A percentile compares a stretch with the other conserved stretches of the same genome.
Conservation (phyloP, 1,140 invertebrate species). For the Forficula auricularia region DNA sequence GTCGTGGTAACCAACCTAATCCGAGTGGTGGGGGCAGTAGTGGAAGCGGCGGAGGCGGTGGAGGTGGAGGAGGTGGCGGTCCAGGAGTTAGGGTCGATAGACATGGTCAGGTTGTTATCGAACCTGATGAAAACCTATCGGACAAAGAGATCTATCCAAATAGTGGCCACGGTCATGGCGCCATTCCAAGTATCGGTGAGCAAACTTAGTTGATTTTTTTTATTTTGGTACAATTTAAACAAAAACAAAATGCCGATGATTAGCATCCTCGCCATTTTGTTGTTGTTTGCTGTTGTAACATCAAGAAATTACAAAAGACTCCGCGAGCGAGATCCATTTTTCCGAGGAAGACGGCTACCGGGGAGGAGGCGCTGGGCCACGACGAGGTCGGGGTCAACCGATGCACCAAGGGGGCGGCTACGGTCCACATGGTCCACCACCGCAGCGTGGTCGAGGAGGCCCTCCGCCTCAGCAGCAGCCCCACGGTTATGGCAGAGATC, state of each 20-base stretch:
- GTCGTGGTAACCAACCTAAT: too few relatives aligned
- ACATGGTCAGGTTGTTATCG: conserved; percentile 44
- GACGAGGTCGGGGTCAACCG: conserved; percentile 16
- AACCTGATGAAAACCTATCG: conserved; percentile 70
- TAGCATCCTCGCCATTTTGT: too few relatives aligned
- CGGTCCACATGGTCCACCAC: conserved; percentile 1
- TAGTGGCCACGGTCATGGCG: conserved; percentile 24
- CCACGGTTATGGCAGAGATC: conserved; percentile 18
- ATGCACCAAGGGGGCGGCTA: neutral
- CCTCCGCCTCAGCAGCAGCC: conserved; percentile 17
- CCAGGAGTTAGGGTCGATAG: conserved; percentile 26
- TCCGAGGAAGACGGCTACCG: conserved; percentile 24
- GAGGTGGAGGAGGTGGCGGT: conserved; percentile 2
- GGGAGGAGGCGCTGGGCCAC: conserved; percentile 26
- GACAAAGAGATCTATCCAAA: conserved; percentile 69
- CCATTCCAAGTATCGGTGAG: conserved; percentile 37
- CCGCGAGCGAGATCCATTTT: conserved; percentile 38
- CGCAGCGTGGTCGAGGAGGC: conserved; percentile 15
- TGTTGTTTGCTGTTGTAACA: too few relatives aligned
- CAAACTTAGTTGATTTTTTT: neutral
- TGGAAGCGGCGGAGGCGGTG: conserved; percentile 2
- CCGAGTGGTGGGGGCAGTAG: too few relatives aligned
- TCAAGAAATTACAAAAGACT: conserved; percentile 74
- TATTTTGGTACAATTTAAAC: conserved; percentile 1
- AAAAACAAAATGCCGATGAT: too few relatives aligned